Conservation (phyloP, 2,888 invertebrate species). For the Tanypteryx hageni region DNA sequence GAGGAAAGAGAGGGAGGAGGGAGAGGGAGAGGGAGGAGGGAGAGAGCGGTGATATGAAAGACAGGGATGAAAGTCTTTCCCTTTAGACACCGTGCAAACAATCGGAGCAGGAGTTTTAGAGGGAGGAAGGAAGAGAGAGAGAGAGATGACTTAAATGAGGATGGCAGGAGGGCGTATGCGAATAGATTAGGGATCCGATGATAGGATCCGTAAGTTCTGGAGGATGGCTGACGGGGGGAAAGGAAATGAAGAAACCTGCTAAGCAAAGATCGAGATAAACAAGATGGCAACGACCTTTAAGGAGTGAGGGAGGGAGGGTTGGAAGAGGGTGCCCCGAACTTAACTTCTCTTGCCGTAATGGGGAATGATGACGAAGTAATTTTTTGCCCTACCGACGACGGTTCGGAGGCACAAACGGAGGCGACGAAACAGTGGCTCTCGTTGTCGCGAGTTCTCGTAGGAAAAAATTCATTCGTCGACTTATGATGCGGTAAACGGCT, state of each 20-base stretch:
- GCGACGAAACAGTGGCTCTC: background rate
- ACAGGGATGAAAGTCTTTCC: background rate
- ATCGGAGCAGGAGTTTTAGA: background rate
- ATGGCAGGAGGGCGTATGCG: background rate
- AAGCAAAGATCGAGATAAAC: conserved; percentile 42
- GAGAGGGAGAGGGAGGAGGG: background rate
- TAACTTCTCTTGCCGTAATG: background rate
- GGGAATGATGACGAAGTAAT: conserved; percentile 10
- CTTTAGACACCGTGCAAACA: conserved; percentile 22
- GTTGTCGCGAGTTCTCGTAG: background rate
- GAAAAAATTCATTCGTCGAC: conserved; percentile 19
- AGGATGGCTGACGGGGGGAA: background rate
- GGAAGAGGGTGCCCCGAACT: background rate
- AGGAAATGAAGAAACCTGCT: conserved; percentile 38
- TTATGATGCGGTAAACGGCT: no score
- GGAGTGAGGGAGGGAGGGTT: no score
- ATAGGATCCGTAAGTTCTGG: background rate
- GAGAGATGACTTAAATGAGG: background rate
- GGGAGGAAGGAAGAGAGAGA: background rate
- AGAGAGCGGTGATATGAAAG: conserved; percentile 23
- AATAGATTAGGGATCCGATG: background rate
- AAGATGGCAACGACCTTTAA: background rate
- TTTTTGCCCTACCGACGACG: background rate
- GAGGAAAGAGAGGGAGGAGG: background rate
- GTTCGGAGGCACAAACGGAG: background rate